Evolutionary conservation across 2,888 invertebrate genomes (phyloP), one percentile per base, ranked within the genome.

Genomic region (Pyrgus malvae): DNA sequence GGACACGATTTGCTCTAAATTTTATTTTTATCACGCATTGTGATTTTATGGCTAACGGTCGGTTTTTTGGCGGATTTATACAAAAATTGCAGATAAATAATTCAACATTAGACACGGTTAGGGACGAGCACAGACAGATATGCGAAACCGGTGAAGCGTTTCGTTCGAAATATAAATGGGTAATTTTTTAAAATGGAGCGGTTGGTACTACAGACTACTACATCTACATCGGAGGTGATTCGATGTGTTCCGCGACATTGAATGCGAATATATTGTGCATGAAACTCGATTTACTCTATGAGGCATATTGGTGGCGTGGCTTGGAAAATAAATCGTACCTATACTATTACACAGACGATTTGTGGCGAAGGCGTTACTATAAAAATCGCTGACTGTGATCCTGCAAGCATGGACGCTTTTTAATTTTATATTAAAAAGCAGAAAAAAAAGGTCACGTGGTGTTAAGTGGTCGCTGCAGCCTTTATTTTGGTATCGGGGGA

Each of bases 171-270:
- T 51, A 25, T 29, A 54, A 54, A 45, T 71, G 74, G 69, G 71
- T 75, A 74, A 60, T 73, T 84, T 81, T 86, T 74, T 70, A 83
- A 83, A 84, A 78, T 75, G 77, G 74, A 69, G 68, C 72, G 70
- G 9, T 48, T 41, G 55, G 48, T 48, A 55, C 48, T 38, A n/a
- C n/a, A n/a, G n/a, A n/a, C n/a, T n/a, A n/a, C n/a, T n/a, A n/a
- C n/a, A n/a, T n/a, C 33, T 46, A 25, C 46, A 7, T 40, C 14
- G 35, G 62, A 68, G 62, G 62, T 61, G 69, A 78, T 81, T 80
- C 72, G 77, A 83, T 81, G 82, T 78, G 88, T 88, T 84, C 79
- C 84, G 80, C 74, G 65, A 83, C 88, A 85, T 87, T 88, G 80
- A 71, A 59, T 70, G 69, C 73, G 68, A 74, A 76, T 81, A 80